A percentile compares a stretch with the other conserved stretches of the same genome.
phyloP scores from a whole-genome alignment of 2,113 vertebrate genomes.

The Dermatemys mawii region DNA sequence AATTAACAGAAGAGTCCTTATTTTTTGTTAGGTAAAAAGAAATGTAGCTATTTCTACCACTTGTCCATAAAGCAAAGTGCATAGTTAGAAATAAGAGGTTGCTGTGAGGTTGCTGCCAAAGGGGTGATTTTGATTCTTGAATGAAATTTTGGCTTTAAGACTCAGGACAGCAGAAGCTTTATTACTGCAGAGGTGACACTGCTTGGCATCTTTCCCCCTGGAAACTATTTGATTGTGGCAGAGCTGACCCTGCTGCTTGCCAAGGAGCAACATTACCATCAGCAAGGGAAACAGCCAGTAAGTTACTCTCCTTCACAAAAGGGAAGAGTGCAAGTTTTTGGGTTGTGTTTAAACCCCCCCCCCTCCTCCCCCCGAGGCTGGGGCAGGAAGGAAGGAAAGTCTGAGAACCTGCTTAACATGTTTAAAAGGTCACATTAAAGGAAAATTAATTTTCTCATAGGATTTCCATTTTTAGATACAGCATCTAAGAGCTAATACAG shows the following conservation, averaged over 20 bases:
- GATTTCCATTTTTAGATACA: background rate
- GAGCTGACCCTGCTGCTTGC: background rate
- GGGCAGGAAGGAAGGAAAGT: background rate
- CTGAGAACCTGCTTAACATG: background rate
- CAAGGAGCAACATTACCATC: background rate
- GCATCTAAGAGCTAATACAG: background rate
- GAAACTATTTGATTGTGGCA: background rate
- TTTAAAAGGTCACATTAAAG: background rate
- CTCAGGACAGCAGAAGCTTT: background rate
- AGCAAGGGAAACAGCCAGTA: background rate
- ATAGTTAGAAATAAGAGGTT: background rate
- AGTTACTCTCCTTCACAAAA: background rate
- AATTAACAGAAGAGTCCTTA: background rate
- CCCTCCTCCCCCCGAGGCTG: background rate
- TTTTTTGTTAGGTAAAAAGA: no score
- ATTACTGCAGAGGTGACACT: background rate
- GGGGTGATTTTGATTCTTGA: background rate
- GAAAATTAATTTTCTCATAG: background rate
- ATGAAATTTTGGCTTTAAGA: background rate
- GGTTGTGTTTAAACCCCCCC: background rate
- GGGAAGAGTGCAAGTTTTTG: rapidly evolving
- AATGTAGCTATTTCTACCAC: conserved; percentile 10
- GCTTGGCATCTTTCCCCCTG: background rate
- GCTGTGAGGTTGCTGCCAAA: background rate
- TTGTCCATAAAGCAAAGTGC: background rate